phyloP scores from a whole-genome alignment of 2,888 invertebrate species.

The Yponomeuta plumbellus region DNA sequence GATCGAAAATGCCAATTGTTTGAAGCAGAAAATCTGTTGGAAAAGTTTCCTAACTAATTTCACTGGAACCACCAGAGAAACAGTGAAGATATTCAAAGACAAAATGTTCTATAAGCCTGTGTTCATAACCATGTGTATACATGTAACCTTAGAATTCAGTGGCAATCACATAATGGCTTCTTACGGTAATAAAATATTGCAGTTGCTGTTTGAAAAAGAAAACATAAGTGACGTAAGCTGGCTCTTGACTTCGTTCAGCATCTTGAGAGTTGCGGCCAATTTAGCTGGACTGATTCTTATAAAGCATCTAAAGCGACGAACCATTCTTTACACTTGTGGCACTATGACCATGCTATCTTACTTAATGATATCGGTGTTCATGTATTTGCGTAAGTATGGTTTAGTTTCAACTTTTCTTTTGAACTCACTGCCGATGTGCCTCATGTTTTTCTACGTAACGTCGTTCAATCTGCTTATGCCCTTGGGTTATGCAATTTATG shows the following conservation, averaged over 20 bases:
- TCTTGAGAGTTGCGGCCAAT: constrained; percentile 4
- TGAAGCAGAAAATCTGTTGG: background rate
- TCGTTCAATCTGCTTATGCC: background rate
- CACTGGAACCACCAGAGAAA: background rate
- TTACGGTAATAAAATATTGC: constrained; percentile 21
- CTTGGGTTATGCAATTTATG: background rate
- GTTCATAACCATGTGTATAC: background rate
- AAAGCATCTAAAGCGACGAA: background rate
- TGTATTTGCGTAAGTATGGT: background rate
- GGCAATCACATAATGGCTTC: constrained; percentile 30
- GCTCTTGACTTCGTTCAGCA: background rate
- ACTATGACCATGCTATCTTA: background rate
- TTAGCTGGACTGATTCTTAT: background rate
- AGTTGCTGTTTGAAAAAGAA: constrained; percentile 9
- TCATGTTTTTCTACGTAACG: background rate
- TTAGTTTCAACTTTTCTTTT: background rate
- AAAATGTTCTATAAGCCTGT: background rate
- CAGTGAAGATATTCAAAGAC: background rate
- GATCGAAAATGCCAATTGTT: constrained; percentile 2
- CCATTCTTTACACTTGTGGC: background rate
- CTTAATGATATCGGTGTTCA: background rate
- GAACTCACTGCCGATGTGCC: background rate
- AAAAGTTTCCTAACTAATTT: no score
- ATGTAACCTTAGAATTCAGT: background rate
- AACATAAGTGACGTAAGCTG: constrained; percentile 1